Percentiles rank a stretch among this genome's conserved stretches.
phyloP scores from a whole-genome alignment of 1,140 invertebrate genomes.

The Ceratina calcarata region DNA sequence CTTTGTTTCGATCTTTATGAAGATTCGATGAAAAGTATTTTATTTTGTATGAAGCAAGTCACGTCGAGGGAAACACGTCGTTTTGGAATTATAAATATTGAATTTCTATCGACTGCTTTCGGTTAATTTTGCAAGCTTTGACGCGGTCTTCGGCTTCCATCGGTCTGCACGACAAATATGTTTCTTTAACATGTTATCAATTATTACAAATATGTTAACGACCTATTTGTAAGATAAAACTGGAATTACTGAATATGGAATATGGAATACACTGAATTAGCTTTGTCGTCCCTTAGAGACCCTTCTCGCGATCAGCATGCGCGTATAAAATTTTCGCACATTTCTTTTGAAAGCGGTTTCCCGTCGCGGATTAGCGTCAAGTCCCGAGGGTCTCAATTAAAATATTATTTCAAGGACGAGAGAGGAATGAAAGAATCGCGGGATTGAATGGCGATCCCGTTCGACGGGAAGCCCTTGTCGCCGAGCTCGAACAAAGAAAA shows the following conservation, averaged over 20 bases:
- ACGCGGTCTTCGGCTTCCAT: not conserved
- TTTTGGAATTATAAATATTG: constrained; percentile 16
- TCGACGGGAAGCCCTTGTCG: not conserved
- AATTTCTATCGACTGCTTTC: not conserved
- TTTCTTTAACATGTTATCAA: no score
- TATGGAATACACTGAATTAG: no score
- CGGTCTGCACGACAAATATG: no score
- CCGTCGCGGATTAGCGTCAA: not conserved
- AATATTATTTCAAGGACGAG: constrained; percentile 2
- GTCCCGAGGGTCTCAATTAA: constrained; percentile 6
- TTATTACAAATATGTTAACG: no score
- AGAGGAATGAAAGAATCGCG: not conserved
- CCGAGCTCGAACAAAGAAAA: not conserved
- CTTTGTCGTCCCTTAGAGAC: no score
- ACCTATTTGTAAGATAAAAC: no score
- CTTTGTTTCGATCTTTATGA: no score
- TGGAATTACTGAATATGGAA: no score
- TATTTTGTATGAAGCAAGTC: no score
- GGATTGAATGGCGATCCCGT: constrained; percentile 9
- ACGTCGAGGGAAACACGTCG: no score
- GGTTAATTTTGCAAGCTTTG: constrained; percentile 16
- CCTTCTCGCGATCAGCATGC: no score
- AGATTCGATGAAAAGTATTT: no score
- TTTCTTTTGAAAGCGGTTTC: not conserved
- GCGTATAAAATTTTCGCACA: not conserved